Evolutionary conservation across 2,113 vertebrate species (phyloP), one percentile per base, ranked within the genome.

Genomic region (Aptenodytes forsteri): DNA sequence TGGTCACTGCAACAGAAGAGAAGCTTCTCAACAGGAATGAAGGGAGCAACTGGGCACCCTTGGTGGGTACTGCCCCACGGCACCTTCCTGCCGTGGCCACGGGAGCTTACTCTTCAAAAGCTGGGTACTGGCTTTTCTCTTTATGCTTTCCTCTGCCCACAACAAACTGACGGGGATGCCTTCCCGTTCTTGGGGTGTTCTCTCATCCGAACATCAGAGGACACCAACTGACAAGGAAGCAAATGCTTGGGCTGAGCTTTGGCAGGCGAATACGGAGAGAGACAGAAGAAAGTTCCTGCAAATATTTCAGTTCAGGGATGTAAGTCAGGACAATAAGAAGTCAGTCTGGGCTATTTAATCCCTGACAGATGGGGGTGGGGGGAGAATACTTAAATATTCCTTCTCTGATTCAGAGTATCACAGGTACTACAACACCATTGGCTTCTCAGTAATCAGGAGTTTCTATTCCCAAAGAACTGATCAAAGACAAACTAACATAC

Each of bases 231-330:
- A 47, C 36, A 90, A 55, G 29, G 56, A 79, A 87, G 30, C 6
- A 36, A 80, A 16, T 47, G 15, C 15, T 85, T 86, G 16, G 26
- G 16, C 26, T 34, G 27, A 87, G 34, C 54, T 81, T 61, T 76
- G 56, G n/a, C 6, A 46, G 7, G 12, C 0, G 0, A 64, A 76
- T 9, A 47, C 0, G 2, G 11, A 77, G 27, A 56, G 62, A 83
- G 50, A 79, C 38, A n/a, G 25, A 65, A 70, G 10, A 47, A 86
- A 49, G 47, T 36, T 73, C 42, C n/a, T 87, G 42, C 11, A 73
- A 86, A 89, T 70, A 77, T 83, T 93, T 76, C 49, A 34, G 11
- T 42, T 50, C 21, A 56, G 62, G 18, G 65, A 55, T 7, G 1
- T 26, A 62, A 71, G 7, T 67, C 21, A 59, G 17, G 17, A 42